These are phyloP conservation scores for Belgica antarctica DNA, from an alignment of 2,888 invertebrate genomes.

Conservation along the genomic window DNA sequence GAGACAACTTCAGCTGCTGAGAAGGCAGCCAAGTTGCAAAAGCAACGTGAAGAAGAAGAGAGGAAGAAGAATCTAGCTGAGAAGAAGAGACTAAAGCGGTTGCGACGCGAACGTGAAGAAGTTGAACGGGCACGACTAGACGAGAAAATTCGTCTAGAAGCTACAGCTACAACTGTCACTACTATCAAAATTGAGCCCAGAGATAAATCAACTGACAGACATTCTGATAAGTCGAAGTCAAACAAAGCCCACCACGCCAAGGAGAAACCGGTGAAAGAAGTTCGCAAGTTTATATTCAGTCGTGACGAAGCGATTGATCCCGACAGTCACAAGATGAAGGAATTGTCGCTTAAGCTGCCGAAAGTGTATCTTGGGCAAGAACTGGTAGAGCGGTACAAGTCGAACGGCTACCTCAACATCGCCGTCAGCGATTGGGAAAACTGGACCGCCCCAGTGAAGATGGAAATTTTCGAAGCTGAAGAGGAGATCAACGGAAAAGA, in stretches of 20 bases:
- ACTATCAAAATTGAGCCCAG: slow-evolving; percentile 1
- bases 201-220: background rate
- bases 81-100: slow-evolving; percentile 5
- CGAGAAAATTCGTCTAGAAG: background rate
- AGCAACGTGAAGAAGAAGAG: slow-evolving; percentile 25
- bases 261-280: background rate
- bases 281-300: background rate
- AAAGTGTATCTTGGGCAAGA: background rate
- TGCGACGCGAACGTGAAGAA: background rate
- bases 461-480: too few species aligned
- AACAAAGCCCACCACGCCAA: background rate
- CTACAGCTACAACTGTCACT: background rate
- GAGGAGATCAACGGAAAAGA: too few species aligned
- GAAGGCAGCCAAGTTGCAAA: slow-evolving; percentile 1
- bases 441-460: background rate
- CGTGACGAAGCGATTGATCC: background rate
- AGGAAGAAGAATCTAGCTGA: background rate
- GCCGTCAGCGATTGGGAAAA: background rate
- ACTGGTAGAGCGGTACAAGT: background rate
- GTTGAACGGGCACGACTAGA: background rate
- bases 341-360: background rate
- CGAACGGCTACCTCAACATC: background rate
- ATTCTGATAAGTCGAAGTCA: background rate
- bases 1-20: slow-evolving; percentile 18
- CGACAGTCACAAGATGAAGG: background rate